Base-by-base conservation (phyloP, 1,140 invertebrate genomes). In the Gerris buenoi region DNA sequence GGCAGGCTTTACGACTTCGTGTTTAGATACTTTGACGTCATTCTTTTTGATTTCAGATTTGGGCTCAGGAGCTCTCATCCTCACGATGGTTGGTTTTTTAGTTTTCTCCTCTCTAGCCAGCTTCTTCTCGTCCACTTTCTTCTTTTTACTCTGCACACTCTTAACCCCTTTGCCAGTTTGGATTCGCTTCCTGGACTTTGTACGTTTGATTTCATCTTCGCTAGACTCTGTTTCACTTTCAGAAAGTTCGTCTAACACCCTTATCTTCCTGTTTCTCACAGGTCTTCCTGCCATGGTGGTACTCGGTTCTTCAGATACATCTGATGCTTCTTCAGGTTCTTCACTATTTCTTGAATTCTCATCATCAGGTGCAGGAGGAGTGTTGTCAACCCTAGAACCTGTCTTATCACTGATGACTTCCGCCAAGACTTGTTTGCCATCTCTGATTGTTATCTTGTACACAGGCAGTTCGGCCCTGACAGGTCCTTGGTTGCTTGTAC, bases 341-440 rank as follows among this genome's bases (percentile, higher is more conserved):
- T 56, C 22, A n/a, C 33, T 66, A 2, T 27, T 46, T 2, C 28
- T 28, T n/a, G 28, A 22, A 22, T 13, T 26, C 15, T 18, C 57
- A 15, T 59, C 58, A 1, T 59, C 65, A 23, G 15, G 10, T 29
- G 3, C 57, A 2, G 59, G 22, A 25, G 60, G 60, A 10, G 25
- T 14, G 14, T 27, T 26, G 25, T 70, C 68, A 27, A 64, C 62
- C 26, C 68, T 73, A 58, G 23, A 23, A 15, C 62, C 58, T 22
- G 46, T 66, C 56, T 27, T 58, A 5, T 67, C 73, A 65, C 78
- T 76, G 22, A 80, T 80, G 64, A 88, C 79, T 78, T 88, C 85
- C 5, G 84, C 84, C 68, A 88, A 76, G 59, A 88, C 79, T 75
- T 88, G 83, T 76, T 87, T 87, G 13, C 86, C 87, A 79, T 88